Evolutionary conservation across 2,113 vertebrate genomes (phyloP).

Genomic region (Campylomormyrus tamandua): DNA sequence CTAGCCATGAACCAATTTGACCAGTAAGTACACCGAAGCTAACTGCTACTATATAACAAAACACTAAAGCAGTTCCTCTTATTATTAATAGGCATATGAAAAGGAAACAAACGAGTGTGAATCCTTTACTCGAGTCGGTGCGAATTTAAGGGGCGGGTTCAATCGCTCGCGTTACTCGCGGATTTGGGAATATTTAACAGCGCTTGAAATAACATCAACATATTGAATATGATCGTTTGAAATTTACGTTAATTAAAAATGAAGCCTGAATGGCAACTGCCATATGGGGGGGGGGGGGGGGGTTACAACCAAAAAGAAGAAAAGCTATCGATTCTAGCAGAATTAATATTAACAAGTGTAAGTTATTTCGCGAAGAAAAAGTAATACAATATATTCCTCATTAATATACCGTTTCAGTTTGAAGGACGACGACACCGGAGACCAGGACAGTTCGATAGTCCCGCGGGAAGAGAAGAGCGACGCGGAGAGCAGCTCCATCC

Average conservation of each 20-base stretch:
- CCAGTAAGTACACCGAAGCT: conserved; percentile 29
- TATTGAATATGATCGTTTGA: not conserved
- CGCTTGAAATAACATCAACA: not conserved
- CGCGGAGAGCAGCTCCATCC: not conserved
- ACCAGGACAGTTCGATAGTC: conserved; percentile 31
- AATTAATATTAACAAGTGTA: not conserved
- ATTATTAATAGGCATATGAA: not conserved
- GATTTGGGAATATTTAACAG: not conserved
- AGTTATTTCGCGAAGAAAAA: too few relatives aligned
- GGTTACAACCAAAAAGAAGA: not conserved
- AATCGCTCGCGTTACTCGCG: not conserved
- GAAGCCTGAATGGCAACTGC: not conserved
- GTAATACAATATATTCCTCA: not conserved
- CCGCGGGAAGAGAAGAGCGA: conserved; percentile 34
- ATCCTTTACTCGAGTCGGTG: not conserved
- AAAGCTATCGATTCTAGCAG: not conserved
- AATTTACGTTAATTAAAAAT: not conserved
- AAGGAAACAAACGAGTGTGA: not conserved
- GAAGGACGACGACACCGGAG: conserved; percentile 38
- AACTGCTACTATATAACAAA: not conserved
- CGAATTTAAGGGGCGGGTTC: not conserved
- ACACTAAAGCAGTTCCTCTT: not conserved
- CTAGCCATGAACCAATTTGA: conserved; percentile 35
- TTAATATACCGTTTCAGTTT: conserved; percentile 28
- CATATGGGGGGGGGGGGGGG: not conserved